These are phyloP conservation scores for Pyrochroa serraticornis DNA, from an alignment of 2,888 invertebrate genomes.

Conservation along the genomic window DNA sequence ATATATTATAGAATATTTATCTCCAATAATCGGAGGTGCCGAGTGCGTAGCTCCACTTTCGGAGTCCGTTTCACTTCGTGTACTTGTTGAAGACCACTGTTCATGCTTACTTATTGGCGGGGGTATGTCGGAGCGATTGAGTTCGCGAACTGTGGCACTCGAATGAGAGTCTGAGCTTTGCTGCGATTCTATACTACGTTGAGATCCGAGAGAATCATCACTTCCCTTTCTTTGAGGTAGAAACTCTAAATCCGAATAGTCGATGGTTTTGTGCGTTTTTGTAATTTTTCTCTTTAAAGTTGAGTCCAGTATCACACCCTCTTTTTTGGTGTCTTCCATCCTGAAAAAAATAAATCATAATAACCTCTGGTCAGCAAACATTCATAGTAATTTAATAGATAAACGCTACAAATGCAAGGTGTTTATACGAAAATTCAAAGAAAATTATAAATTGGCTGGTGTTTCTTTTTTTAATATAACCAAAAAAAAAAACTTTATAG, in stretches of 20 bases:
- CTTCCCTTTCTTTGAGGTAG: slow-evolving; percentile 61
- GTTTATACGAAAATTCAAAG: no score
- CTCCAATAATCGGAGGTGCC: slow-evolving; percentile 51
- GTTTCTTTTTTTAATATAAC: neutral
- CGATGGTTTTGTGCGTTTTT: slow-evolving; percentile 52
- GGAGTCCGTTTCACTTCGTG: slow-evolving; percentile 51
- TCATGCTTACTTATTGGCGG: slow-evolving; percentile 34
- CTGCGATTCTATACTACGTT: slow-evolving; percentile 60
- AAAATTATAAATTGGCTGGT: no score
- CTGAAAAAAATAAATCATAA: slow-evolving; percentile 38
- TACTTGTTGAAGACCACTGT: slow-evolving; percentile 54
- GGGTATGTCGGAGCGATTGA: slow-evolving; percentile 23
- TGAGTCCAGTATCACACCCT: slow-evolving; percentile 52
- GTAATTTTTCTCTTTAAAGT: slow-evolving; percentile 45
- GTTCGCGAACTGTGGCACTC: slow-evolving; percentile 41
- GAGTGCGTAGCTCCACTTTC: slow-evolving; percentile 50
- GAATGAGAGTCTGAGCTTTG: slow-evolving; percentile 57
- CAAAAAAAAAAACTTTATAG: slow-evolving; percentile 10
- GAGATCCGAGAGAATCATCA: slow-evolving; percentile 62
- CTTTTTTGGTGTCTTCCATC: slow-evolving; percentile 53
- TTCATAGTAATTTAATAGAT: no score
- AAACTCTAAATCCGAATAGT: slow-evolving; percentile 52
- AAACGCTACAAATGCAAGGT: no score
- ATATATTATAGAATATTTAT: slow-evolving; percentile 36
- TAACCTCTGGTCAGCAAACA: no score